These are phyloP conservation scores for Nannoperca australis DNA, from an alignment of 2,797 vertebrate genomes.

Conservation along the genomic window DNA sequence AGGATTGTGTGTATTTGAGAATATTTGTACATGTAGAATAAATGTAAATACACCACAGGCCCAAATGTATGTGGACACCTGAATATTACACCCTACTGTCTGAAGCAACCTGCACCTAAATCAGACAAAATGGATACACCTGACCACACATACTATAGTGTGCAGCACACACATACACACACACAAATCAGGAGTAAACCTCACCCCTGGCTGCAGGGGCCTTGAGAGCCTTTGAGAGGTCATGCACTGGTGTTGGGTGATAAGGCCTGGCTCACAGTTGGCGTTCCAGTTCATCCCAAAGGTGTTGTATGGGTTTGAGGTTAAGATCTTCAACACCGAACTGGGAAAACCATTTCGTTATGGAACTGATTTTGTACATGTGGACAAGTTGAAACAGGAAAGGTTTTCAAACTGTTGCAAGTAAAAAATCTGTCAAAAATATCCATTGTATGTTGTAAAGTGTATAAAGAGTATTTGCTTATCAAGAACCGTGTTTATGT, in stretches of 20 bases:
- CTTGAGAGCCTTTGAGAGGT: neutral
- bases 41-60: neutral
- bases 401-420: neutral
- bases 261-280: neutral
- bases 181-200: neutral
- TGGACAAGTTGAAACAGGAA: neutral
- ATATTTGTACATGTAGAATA: neutral
- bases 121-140: neutral
- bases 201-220: neutral
- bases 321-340: neutral
- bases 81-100: neutral
- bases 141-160: neutral
- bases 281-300: neutral
- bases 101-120: neutral
- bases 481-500: neutral
- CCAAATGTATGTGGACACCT: neutral
- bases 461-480: neutral
- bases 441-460: neutral
- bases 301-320: neutral
- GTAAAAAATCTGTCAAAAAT: neutral
- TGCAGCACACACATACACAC: neutral
- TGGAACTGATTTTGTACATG: neutral
- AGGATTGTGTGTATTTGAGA: neutral
- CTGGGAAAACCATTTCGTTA: neutral
- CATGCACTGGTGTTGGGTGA: neutral